Evolutionary conservation across 2,113 vertebrate genomes (phyloP), one percentile per base, ranked within the genome.

Genomic region (Bombycilla garrulus): DNA sequence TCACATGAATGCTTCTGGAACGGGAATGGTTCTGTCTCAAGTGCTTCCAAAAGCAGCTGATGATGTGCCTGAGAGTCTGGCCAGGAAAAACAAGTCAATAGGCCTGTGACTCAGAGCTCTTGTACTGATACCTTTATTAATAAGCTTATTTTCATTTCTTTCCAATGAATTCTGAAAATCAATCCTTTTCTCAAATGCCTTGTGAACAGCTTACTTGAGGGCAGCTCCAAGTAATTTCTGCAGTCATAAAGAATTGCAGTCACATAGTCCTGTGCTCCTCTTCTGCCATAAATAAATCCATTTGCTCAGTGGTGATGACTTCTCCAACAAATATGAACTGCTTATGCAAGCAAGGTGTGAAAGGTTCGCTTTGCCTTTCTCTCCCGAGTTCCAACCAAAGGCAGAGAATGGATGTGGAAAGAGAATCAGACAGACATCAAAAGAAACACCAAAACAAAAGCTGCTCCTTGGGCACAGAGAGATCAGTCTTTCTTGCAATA

Each of bases 121-220:
- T 58, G 6, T 4, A 7, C 50, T 14, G 18, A 61, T 25, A 78
- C 33, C 67, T 90, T 90, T 51, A 83, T 88, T 93, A 93, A 94
- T 54, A 38, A 92, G 89, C 58, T 81, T 21, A 58, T 92, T 96
- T 90, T 86, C 26, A 69, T 86, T 88, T 88, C 54, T 73, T 92
- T 50, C 71, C 76, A 78, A 64, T 20, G 13, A 65, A 83, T 88
- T 90, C 92, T 83, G 71, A 66, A 92, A 90, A 93, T 86, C 86
- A 74, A 74, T 92, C 47, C 42, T 93, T 83, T 72, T 61, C 58
- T 69, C 45, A 77, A 86, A 80, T 17, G 74, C 40, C 54, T 26
- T 9, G 1, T 48, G 81, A 93, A 20, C 66, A 88, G 90, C 42
- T 45, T 10, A 50, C 76, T 40, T 19, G 25, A 94, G 82, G 76